Base-by-base conservation (phyloP, 2,888 invertebrate species). In the Drosophila incognita region DNA sequence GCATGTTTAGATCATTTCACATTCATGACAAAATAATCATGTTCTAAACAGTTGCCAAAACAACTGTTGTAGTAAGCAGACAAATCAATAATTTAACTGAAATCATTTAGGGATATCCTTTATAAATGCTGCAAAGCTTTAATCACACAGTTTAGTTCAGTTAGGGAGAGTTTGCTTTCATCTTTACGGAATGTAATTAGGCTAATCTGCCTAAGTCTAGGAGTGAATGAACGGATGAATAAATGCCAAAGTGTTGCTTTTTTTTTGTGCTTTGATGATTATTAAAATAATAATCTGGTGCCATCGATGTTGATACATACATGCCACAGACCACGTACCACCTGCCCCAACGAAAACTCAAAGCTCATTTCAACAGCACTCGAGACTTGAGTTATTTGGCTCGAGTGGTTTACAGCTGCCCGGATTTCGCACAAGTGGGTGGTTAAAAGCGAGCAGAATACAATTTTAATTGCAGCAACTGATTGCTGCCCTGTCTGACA, bases 351-450 rank as follows among this genome's bases (percentile, higher is more conserved):
- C 18, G 53, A 79, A 82, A 82, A 79, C 84, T 83, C 84, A 82
- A 87, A 87, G 83, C 87, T 86, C 84, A 82, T 90, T 90, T 87
- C 79, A 90, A 89, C 84, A 90, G 63, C 89, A 90, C 89, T 90
- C 82, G 89, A 90, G 89, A 90, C 89, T 81, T 76, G 79, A 84
- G 76, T 83, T 83, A 86, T 89, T 89, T 77, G 82, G 74, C 81
- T 87, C 82, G 79, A 86, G 88, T 84, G 81, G 29, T 60, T 62
- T 70, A 51, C 67, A 54, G 69, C 68, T 69, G 69, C 69, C 68
- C 73, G 48, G 54, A 54, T 76, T 74, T 68, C 15, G 8, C 8
- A 46, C 8, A 46, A 46, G 24, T 8, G 18, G 24, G 27, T 21
- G 24, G 6, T 29, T 27, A 31, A 36, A 46, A 36, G 18, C 18